A percentile compares a stretch with the other conserved stretches of the same genome.
phyloP scores from a whole-genome alignment of 2,797 vertebrate species.

The Helicolenus hilgendorfi region DNA sequence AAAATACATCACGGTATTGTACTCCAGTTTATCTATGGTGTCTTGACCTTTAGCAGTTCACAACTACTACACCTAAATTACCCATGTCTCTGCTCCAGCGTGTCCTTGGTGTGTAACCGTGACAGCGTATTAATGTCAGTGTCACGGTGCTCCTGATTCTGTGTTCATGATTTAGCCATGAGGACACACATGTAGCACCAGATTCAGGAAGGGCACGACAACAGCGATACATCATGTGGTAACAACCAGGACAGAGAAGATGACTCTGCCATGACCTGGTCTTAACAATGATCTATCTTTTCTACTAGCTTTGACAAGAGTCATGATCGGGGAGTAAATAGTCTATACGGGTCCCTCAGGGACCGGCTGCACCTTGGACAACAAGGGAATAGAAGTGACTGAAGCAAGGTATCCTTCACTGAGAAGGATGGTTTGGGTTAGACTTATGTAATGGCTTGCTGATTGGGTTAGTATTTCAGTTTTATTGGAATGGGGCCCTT shows the following conservation, averaged over 20 bases:
- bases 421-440: background rate
- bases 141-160: slow-evolving; percentile 13
- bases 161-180: slow-evolving; percentile 29
- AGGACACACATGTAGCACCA: background rate
- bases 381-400: background rate
- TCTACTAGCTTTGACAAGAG: slow-evolving; percentile 54
- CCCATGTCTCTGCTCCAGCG: background rate
- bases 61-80: background rate
- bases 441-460: slow-evolving; percentile 7
- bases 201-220: slow-evolving; percentile 13
- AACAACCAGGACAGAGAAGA: slow-evolving; percentile 53
- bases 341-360: slow-evolving; percentile 24
- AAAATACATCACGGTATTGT: background rate
- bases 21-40: background rate
- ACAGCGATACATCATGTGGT: slow-evolving; percentile 70
- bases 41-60: background rate
- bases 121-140: slow-evolving; percentile 8
- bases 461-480: slow-evolving; percentile 12
- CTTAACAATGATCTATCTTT: slow-evolving; percentile 72
- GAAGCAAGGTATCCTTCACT: background rate
- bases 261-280: slow-evolving; percentile 52
- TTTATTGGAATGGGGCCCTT: slow-evolving; percentile 16
- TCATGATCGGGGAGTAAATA: slow-evolving; percentile 63
- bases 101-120: slow-evolving; percentile 29
- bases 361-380: slow-evolving; percentile 13